phyloP scores from a whole-genome alignment of 2,113 vertebrate genomes.

The Pteronura brasiliensis region DNA sequence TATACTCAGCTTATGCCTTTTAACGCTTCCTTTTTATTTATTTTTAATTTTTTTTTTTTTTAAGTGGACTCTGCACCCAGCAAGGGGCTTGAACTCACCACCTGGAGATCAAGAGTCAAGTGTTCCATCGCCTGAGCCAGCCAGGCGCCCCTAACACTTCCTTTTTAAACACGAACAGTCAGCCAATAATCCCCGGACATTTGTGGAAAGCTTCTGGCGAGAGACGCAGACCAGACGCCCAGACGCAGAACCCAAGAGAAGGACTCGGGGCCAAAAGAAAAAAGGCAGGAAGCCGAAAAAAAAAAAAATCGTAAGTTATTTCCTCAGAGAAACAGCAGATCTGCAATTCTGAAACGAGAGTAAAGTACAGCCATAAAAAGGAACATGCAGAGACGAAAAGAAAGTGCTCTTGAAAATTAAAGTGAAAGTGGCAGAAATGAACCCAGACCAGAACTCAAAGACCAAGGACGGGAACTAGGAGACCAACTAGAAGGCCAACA shows the following conservation, averaged over 20 bases:
- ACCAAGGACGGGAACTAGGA: background rate
- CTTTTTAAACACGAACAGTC: background rate
- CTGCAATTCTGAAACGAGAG: background rate
- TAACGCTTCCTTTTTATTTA: background rate
- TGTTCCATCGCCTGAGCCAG: background rate
- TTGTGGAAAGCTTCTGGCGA: background rate
- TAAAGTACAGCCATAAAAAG: background rate
- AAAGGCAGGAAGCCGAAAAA: background rate
- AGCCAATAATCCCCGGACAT: background rate
- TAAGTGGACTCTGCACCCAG: background rate
- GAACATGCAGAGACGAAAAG: background rate
- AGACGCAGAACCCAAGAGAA: background rate
- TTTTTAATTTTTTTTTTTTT: background rate
- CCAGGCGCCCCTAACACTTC: background rate
- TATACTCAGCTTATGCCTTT: background rate
- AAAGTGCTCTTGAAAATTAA: background rate
- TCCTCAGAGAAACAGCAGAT: background rate
- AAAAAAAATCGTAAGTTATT: background rate
- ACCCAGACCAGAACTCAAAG: rapidly evolving
- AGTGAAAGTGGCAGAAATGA: background rate
- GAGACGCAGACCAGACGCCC: background rate
- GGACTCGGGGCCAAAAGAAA: background rate
- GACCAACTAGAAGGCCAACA: too few relatives aligned
- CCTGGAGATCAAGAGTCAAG: background rate
- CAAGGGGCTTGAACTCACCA: background rate